Percentiles rank a stretch among this genome's conserved stretches.
phyloP scores from a whole-genome alignment of 2,797 vertebrate species.

The Pseudomugil tenellus region DNA sequence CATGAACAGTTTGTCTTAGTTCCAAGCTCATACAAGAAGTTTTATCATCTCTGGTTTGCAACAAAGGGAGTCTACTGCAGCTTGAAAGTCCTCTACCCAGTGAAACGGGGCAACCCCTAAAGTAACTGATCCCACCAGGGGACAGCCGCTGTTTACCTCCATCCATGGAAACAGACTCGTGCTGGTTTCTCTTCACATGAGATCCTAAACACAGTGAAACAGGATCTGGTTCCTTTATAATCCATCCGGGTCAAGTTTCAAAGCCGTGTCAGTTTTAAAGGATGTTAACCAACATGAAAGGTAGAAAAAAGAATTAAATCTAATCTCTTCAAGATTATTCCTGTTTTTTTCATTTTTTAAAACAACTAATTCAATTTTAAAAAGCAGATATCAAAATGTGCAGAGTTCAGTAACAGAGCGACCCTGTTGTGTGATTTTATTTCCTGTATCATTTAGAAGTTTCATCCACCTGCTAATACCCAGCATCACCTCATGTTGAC shows the following conservation, averaged over 20 bases:
- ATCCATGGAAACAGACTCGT: slow-evolving; percentile 64
- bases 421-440: not conserved
- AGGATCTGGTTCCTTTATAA: slow-evolving; percentile 25
- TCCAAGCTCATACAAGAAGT: no score
- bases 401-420: not conserved
- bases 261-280: not conserved
- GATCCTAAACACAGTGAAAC: slow-evolving; percentile 43
- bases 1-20: no score
- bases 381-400: not conserved
- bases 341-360: not conserved
- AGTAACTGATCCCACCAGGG: slow-evolving; percentile 63
- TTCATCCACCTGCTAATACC: not conserved
- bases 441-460: not conserved
- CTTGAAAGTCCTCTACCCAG: slow-evolving; percentile 44
- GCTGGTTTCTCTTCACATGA: slow-evolving; percentile 41
- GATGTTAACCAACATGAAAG: not conserved
- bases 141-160: slow-evolving; percentile 58
- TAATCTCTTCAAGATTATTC: not conserved
- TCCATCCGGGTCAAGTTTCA: slow-evolving; percentile 17
- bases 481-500: not conserved
- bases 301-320: not conserved
- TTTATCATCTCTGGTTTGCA: slow-evolving; percentile 26
- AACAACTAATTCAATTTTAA: not conserved
- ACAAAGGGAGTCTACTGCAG: slow-evolving; percentile 30
- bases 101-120: slow-evolving; percentile 48